phyloP scores from a whole-genome alignment of 2,888 invertebrate genomes.

The Galeopsomyia nigrocyanea region DNA sequence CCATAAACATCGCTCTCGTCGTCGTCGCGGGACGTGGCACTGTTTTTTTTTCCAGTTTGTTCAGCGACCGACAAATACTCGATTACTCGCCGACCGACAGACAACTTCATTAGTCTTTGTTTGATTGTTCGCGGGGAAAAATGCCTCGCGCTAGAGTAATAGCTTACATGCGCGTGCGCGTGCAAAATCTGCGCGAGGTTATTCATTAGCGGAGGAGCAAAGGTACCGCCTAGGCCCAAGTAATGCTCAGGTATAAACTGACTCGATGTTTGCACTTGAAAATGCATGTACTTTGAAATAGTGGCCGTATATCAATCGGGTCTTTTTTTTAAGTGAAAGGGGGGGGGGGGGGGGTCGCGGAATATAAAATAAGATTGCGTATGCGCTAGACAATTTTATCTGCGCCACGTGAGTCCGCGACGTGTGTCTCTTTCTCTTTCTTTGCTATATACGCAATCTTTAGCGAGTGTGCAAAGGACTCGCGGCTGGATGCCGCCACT shows the following conservation, averaged over 20 bases:
- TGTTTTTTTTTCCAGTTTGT: not conserved
- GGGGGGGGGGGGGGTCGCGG: too few relatives aligned
- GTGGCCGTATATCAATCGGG: conserved; percentile 53
- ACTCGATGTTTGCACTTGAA: conserved; percentile 46
- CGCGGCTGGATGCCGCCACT: conserved; percentile 62
- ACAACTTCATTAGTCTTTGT: not conserved
- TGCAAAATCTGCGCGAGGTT: conserved; percentile 17
- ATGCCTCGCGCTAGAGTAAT: not conserved
- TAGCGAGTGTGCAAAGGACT: conserved; percentile 45
- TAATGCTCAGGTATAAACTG: conserved; percentile 50
- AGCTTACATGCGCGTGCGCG: not conserved
- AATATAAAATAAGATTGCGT: not conserved
- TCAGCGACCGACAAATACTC: too few relatives aligned
- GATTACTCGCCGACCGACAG: too few relatives aligned
- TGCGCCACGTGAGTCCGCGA: conserved; percentile 35
- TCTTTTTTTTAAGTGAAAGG: conserved; percentile 23
- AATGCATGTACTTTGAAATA: conserved; percentile 53
- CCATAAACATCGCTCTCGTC: not conserved
- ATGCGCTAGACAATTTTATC: conserved; percentile 36
- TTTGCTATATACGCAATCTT: not conserved
- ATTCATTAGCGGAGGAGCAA: conserved; percentile 38
- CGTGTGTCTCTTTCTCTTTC: conserved; percentile 13
- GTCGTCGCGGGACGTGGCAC: not conserved
- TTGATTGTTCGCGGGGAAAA: conserved; percentile 14
- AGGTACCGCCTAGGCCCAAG: conserved; percentile 41